Base-by-base conservation (phyloP, 2,888 invertebrate genomes). In the Drosophila rellima region DNA sequence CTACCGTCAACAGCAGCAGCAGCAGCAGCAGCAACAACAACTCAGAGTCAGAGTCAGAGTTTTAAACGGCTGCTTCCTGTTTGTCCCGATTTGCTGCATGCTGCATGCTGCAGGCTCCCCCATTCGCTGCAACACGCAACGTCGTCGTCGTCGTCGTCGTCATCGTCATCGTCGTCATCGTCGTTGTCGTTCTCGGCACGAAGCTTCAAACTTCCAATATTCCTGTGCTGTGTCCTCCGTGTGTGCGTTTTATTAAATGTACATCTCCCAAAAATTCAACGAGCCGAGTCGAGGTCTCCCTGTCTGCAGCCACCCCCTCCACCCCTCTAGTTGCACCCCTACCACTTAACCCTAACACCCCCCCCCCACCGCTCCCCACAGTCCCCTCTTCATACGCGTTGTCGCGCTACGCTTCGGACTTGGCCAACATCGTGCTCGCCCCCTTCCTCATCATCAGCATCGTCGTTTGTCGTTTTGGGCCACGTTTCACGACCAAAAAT, bases 181-280 rank as follows among this genome's bases (percentile, higher is more conserved):
- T 23, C 5, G 37, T 37, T 48, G 15, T 33, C 29, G 51, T 57
- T 10, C 17, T 52, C 33, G 45, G 29, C 74, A 31, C 72, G 74
- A 74, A 74, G 74, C 74, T 51, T 15, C 13, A 20, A 78, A 52
- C 74, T 75, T 78, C 74, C 74, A 75, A 78, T 75, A 74, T 74
- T 72, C 50, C 73, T 77, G 51, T 55, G 62, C 23, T 54, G 39
- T 60, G 20, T 52, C n/a, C n/a, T n/a, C n/a, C n/a, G 62, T 55
- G 62, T 23, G 40, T 60, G 66, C 17, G 48, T 61, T 86, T 81
- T 83, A 81, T 84, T 86, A 83, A 84, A 81, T 81, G 75, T 82
- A 74, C 66, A 78, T 62, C 67, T 72, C 59, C 78, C 74, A 73
- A 78, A 74, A 78, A 67, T 67, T 51, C 56, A 66, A 73, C 74